phyloP scores from a whole-genome alignment of 2,888 invertebrate species.

The Tachina grossa region DNA sequence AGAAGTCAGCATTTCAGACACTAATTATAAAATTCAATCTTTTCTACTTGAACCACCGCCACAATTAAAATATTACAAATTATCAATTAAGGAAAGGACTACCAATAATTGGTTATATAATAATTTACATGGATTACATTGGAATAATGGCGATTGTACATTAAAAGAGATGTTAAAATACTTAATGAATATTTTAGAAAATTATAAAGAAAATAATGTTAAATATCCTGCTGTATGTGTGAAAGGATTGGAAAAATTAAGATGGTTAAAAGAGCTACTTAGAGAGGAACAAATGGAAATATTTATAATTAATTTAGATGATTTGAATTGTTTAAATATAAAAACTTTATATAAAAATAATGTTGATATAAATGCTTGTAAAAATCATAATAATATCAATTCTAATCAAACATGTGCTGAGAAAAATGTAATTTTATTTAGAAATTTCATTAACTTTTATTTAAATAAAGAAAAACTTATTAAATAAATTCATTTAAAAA shows the following conservation, averaged over 20 bases:
- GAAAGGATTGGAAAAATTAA: neutral
- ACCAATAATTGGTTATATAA: neutral
- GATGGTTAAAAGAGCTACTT: neutral
- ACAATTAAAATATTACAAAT: neutral
- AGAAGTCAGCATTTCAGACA: neutral
- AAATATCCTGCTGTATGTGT: constrained; percentile 1
- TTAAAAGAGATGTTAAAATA: neutral
- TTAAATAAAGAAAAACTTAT: constrained; percentile 4
- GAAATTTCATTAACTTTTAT: constrained; percentile 12
- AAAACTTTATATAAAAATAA: constrained; percentile 27
- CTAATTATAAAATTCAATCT: neutral
- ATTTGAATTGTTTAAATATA: constrained; percentile 4
- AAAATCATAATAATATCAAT: constrained; percentile 5
- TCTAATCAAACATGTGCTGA: constrained; percentile 12
- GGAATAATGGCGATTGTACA: neutral
- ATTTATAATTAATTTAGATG: constrained; percentile 2
- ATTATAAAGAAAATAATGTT: neutral
- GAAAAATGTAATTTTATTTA: constrained; percentile 5
- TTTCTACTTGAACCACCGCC: neutral
- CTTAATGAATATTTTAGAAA: constrained; percentile 2
- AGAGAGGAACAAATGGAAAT: neutral
- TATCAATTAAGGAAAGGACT: neutral
- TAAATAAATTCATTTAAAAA: neutral
- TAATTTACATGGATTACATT: neutral
- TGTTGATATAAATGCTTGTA: constrained; percentile 3